These are phyloP conservation scores for Silvanus unidentatus DNA, from an alignment of 2,888 invertebrate species.

Conservation along the genomic window DNA sequence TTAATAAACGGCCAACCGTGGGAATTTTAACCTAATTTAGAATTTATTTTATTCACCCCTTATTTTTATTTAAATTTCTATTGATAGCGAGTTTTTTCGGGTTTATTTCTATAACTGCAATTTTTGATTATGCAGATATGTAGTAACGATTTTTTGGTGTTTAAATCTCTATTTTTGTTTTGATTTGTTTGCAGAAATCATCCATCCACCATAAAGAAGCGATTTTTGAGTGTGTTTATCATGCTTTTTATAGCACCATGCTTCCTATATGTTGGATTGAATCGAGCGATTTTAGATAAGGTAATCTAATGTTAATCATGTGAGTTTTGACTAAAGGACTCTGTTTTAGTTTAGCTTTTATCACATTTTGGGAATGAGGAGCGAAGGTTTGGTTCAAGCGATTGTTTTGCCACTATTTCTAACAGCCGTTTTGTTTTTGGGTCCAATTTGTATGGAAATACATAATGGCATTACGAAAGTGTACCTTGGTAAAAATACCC, in stretches of 20 bases:
- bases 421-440: conserved; percentile 75
- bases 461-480: conserved; percentile 62
- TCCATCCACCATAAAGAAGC: conserved; percentile 77
- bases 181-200: conserved; percentile 64
- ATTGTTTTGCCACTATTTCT: conserved; percentile 67
- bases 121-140: no score
- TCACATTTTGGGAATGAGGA: conserved; percentile 70
- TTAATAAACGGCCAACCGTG: no score
- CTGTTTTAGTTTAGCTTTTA: conserved; percentile 31
- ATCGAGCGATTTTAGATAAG: conserved; percentile 55
- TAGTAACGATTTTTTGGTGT: neutral
- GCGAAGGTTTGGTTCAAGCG: conserved; percentile 68
- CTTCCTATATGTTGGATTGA: conserved; percentile 68
- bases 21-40: conserved; percentile 1
- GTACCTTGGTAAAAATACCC: conserved; percentile 57
- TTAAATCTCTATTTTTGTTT: neutral
- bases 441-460: conserved; percentile 72
- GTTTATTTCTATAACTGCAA: no score
- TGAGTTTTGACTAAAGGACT: neutral
- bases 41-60: conserved; percentile 3
- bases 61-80: neutral
- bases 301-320: conserved; percentile 35
- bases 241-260: conserved; percentile 77
- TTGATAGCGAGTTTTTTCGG: neutral
- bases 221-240: conserved; percentile 79